Evolutionary conservation across 2,888 invertebrate species (phyloP), one percentile per base, ranked within the genome.

Genomic region (Pasiphila rectangulata): DNA sequence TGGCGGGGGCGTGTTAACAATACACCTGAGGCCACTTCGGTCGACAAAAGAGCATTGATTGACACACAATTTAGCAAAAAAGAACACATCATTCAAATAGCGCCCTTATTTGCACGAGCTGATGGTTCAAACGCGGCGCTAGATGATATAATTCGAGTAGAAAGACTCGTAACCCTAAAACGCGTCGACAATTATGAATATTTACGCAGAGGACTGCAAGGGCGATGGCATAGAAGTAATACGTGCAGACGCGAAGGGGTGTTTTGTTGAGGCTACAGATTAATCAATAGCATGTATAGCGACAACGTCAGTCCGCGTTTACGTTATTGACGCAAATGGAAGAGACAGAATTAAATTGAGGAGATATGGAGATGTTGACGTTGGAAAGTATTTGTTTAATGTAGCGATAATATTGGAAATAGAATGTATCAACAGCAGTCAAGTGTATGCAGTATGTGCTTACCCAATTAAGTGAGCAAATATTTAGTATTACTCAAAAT

Each of bases 181-280:
- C 56, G 64, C 64, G 57, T 62, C 60, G 56, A 67, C 71, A 72
- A 79, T 82, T 71, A 72, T 69, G 80, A 78, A 79, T 83, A 81
- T 83, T 82, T 79, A 69, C 69, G 63, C 68, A 73, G 67, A 67
- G 72, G 59, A 72, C 74, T 72, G 73, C 60, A 62, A 59, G 62
- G 56, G 74, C 79, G 75, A 63, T 68, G 73, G 67, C 42, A 61
- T 58, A 72, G 80, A 81, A 83, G 62, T 80, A 82, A 83, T 72
- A 47, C 63, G 57, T 42, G 60, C 39, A 56, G 82, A 83, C 82
- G 64, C 49, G 68, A 69, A 72, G 76, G 79, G 76, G 75, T 70
- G 62, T 47, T 50, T 56, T 68, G 69, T 69, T 66, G 58, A 56
- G 58, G 59, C 57, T 60, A 54, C 57, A 55, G 54, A 17, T 32